Evolutionary conservation across 2,888 invertebrate genomes (phyloP).

Genomic region (Perizoma affinitatum): DNA sequence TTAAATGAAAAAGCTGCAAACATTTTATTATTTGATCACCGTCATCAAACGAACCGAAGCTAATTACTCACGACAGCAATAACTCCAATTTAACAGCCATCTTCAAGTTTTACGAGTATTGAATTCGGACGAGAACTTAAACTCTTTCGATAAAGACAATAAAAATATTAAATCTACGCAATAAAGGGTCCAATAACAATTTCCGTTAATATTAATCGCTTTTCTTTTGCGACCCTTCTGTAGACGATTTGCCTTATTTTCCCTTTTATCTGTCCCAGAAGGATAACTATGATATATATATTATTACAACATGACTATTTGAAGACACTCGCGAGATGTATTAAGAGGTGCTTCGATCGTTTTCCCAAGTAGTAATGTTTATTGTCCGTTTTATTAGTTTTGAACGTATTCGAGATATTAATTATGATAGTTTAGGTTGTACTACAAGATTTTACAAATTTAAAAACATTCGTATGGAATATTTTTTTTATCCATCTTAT

Average conservation of each 20-base stretch:
- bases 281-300: slow-evolving; percentile 82
- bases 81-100: slow-evolving; percentile 41
- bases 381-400: slow-evolving; percentile 51
- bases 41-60: slow-evolving; percentile 10
- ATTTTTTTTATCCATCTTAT: too few species aligned
- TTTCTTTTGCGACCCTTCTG: slow-evolving; percentile 81
- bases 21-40: slow-evolving; percentile 10
- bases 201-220: slow-evolving; percentile 84
- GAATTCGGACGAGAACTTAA: slow-evolving; percentile 58
- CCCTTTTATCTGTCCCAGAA: slow-evolving; percentile 76
- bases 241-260: slow-evolving; percentile 79
- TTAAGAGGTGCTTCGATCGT: slow-evolving; percentile 60
- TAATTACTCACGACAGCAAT: slow-evolving; percentile 42
- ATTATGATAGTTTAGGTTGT: slow-evolving; percentile 17
- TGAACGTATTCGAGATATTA: slow-evolving; percentile 24
- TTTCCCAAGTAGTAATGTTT: slow-evolving; percentile 53
- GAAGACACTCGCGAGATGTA: slow-evolving; percentile 78
- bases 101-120: slow-evolving; percentile 57
- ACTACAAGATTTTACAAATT: too few species aligned
- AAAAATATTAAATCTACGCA: slow-evolving; percentile 77
- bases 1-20: background rate
- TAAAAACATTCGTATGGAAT: too few species aligned
- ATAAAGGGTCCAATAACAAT: slow-evolving; percentile 77
- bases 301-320: slow-evolving; percentile 73
- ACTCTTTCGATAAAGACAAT: slow-evolving; percentile 74